A percentile compares a stretch with the other conserved stretches of the same genome.
phyloP scores from a whole-genome alignment of 2,113 vertebrate genomes.

The Alosa alosa region DNA sequence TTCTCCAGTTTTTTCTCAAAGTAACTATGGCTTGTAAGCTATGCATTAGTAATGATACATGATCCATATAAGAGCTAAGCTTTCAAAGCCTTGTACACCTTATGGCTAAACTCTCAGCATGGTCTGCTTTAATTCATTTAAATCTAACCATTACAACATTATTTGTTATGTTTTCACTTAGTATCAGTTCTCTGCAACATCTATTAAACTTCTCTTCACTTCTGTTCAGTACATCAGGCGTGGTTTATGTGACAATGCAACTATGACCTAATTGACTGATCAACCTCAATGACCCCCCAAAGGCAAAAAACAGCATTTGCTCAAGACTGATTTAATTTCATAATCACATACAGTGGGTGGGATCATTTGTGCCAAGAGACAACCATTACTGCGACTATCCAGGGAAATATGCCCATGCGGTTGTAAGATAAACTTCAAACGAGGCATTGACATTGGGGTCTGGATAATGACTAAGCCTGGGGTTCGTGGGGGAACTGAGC shows the following conservation, averaged over 20 bases:
- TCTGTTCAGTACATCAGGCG: neutral
- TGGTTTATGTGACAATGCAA: neutral
- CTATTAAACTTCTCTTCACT: neutral
- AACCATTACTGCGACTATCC: slow-evolving; percentile 59
- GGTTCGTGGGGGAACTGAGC: slow-evolving; percentile 62
- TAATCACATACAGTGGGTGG: slow-evolving; percentile 60
- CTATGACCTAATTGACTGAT: slow-evolving; percentile 37
- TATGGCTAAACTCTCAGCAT: neutral
- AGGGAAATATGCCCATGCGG: slow-evolving; percentile 65
- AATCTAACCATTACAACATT: neutral
- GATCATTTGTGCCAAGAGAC: slow-evolving; percentile 60
- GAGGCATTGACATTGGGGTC: slow-evolving; percentile 56
- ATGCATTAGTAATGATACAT: too few relatives aligned
- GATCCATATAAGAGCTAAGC: neutral
- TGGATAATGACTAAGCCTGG: slow-evolving; percentile 51
- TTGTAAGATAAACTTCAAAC: slow-evolving; percentile 72
- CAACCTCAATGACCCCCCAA: slow-evolving; percentile 56
- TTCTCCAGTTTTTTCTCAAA: neutral
- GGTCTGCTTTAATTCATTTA: neutral
- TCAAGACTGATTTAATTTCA: slow-evolving; percentile 56
- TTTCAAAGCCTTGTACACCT: neutral
- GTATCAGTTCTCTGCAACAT: neutral
- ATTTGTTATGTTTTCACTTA: neutral
- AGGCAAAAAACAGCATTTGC: slow-evolving; percentile 28
- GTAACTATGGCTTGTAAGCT: too few relatives aligned